Evolutionary conservation across 2,113 vertebrate species (phyloP), one percentile per base, ranked within the genome.

Genomic region (Hippoglossus stenolepis): DNA sequence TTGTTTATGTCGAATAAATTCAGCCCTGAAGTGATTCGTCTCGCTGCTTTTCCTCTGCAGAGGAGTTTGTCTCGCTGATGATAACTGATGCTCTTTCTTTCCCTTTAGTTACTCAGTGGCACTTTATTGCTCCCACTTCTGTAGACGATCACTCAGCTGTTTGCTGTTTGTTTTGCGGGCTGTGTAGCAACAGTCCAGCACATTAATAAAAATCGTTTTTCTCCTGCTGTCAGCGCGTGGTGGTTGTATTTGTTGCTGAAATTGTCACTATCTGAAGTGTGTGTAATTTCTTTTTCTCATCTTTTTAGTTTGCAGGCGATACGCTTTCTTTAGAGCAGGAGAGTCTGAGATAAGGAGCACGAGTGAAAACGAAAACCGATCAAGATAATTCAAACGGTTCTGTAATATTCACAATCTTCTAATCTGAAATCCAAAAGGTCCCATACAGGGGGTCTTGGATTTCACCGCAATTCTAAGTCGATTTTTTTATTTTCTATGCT

Each of bases 101-200:
- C 47, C 31, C 61, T 72, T 4, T 68, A 77, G 56, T 83, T 75
- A 82, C 64, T 80, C 40, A 73, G 69, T 35, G 65, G 21, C 43
- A 59, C 47, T 79, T 87, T 61, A 81, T 61, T 75, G 75, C 67
- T 61, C 35, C 63, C 13, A 56, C 51, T 35, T 66, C 63, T 51
- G 47, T 20, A 72, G 49, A 57, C n/a, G 75, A 47, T 63, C 0
- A 1, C 31, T 59, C 5, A 17, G 62, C 43, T 82, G 66, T 49
- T 66, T 51, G 20, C 26, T 2, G 28, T 64, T 68, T 79, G 58
- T 66, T 69, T 66, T 57, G 49, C 65, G 53, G 60, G 57, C 28
- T 81, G 47, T 53, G 49, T 40, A 71, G 45, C 23, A 51, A 35
- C 31, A 77, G 68, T 18, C n/a, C 4, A 15, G n/a, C n/a, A 78